These are phyloP conservation scores for Fissipunctia ypsillon DNA, from an alignment of 2,888 invertebrate species.

Conservation along the genomic window DNA sequence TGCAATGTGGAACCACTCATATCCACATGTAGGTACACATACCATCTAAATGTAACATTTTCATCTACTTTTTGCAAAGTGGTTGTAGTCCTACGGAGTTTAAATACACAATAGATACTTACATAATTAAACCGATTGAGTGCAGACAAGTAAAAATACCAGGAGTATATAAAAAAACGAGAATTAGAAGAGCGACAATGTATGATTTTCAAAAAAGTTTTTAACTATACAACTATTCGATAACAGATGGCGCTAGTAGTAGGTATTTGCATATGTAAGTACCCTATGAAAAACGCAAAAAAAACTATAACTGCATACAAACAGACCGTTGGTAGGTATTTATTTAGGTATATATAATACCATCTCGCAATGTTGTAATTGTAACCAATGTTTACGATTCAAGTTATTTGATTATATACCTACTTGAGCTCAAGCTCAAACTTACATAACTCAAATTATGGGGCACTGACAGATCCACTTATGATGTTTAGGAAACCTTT, in stretches of 20 bases:
- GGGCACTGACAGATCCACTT: not conserved
- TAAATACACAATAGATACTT: not conserved
- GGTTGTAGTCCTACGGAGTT: not conserved
- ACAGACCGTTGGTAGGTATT: not conserved
- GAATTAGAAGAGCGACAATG: not conserved
- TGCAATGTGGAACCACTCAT: not conserved
- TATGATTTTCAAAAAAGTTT: not conserved
- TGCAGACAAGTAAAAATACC: not conserved
- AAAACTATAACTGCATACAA: too few species aligned
- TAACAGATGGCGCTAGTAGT: constrained; percentile 70
- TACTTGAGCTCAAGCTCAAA: not conserved
- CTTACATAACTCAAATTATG: not conserved
- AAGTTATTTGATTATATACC: not conserved
- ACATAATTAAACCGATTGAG: not conserved
- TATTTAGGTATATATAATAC: not conserved
- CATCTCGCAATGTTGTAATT: not conserved
- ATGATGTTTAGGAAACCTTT: not conserved
- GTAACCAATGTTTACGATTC: not conserved
- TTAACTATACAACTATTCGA: constrained; percentile 55
- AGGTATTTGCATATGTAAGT: not conserved
- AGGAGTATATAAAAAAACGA: not conserved
- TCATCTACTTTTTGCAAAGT: not conserved
- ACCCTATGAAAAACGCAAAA: too few species aligned
- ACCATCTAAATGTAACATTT: too few species aligned
- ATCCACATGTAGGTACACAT: not conserved